A percentile compares a stretch with the other conserved stretches of the same genome.
Evolutionary conservation across 2,888 invertebrate species (phyloP).

Genomic region (Fragum sueziense): DNA sequence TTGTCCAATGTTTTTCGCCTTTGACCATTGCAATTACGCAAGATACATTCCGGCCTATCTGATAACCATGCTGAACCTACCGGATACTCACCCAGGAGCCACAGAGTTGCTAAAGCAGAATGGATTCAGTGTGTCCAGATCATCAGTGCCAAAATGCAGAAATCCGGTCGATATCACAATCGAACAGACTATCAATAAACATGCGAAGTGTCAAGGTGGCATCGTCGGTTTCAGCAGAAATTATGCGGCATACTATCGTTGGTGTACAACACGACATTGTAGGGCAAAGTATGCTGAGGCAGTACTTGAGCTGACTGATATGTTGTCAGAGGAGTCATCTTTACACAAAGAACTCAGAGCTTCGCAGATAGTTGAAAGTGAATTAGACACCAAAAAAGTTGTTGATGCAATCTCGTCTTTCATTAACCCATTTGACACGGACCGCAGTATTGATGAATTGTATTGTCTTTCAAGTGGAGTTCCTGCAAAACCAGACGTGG

Average conservation of each 20-base stretch:
- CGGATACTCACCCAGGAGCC: constrained; percentile 40
- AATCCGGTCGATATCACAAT: constrained; percentile 47
- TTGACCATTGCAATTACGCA: constrained; percentile 51
- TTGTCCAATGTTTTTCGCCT: constrained; percentile 49
- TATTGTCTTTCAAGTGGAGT: constrained; percentile 52
- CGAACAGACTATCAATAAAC: constrained; percentile 42
- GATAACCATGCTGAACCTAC: constrained; percentile 32
- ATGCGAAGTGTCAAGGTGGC: constrained; percentile 38
- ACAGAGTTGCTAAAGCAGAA: constrained; percentile 34
- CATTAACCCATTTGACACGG: constrained; percentile 29
- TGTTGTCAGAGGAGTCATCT: constrained; percentile 4
- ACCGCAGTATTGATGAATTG: constrained; percentile 18
- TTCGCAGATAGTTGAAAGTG: constrained; percentile 10
- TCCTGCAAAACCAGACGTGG: constrained; percentile 38
- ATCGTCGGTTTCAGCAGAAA: constrained; percentile 42
- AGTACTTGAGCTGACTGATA: constrained; percentile 25
- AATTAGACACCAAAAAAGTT: constrained; percentile 14
- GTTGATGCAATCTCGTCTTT: constrained; percentile 24
- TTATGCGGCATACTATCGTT: constrained; percentile 37
- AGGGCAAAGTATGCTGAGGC: constrained; percentile 28
- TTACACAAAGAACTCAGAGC: constrained; percentile 27
- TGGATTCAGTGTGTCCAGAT: constrained; percentile 51
- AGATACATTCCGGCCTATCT: constrained; percentile 48
- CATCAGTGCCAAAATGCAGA: constrained; percentile 42
- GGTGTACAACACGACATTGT: constrained; percentile 33